Evolutionary conservation across 2,888 invertebrate species (phyloP).

Genomic region (Caenorhabditis doughertyi): DNA sequence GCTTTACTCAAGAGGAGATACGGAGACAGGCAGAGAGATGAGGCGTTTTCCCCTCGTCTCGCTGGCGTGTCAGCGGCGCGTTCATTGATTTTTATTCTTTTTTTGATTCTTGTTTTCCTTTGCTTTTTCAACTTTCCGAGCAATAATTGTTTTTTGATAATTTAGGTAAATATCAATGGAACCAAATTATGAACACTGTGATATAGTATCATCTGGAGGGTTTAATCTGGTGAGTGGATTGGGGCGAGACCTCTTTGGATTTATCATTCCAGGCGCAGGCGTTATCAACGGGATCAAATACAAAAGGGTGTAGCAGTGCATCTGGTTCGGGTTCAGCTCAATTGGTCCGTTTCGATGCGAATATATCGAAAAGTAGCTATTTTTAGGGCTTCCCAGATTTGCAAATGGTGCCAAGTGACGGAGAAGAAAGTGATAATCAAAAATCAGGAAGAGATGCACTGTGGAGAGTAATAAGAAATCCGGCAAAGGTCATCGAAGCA

Average conservation of each 20-base stretch:
- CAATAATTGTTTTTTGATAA: background rate
- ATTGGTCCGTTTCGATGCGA: too few species aligned
- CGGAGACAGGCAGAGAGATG: background rate
- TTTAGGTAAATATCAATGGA: background rate
- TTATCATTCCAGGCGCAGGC: too few species aligned
- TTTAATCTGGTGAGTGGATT: background rate
- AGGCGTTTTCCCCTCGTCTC: background rate
- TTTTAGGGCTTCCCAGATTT: too few species aligned
- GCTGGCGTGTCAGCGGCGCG: slow-evolving; percentile 33
- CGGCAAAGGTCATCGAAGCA: slow-evolving; percentile 10
- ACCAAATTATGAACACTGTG: background rate
- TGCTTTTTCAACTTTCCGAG: background rate
- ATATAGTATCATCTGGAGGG: background rate
- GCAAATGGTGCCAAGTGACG: too few species aligned
- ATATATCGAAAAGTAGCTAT: too few species aligned
- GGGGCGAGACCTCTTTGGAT: background rate
- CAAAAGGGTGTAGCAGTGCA: too few species aligned
- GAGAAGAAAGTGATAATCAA: too few species aligned
- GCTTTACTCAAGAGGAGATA: background rate
- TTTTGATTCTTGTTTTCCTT: background rate
- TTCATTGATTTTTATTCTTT: slow-evolving; percentile 13
- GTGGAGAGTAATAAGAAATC: background rate
- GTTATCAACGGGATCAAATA: too few species aligned
- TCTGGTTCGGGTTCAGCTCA: too few species aligned
- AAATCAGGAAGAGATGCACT: background rate